These are phyloP conservation scores for Cottus gobio DNA, from an alignment of 2,113 vertebrate genomes.

Conservation along the genomic window DNA sequence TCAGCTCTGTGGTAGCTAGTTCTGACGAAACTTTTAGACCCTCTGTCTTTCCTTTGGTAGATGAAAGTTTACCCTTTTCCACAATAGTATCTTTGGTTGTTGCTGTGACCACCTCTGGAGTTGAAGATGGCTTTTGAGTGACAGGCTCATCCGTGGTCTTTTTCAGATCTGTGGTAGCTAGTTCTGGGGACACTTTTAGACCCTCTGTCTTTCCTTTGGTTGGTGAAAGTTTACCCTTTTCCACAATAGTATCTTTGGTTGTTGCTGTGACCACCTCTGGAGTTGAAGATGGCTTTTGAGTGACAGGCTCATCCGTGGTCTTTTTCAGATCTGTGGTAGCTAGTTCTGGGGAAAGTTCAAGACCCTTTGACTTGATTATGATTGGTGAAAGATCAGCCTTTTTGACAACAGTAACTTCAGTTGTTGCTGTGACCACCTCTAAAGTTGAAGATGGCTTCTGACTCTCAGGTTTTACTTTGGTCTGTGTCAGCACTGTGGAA, in stretches of 20 bases:
- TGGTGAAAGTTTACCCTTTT: neutral
- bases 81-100: neutral
- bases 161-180: neutral
- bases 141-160: neutral
- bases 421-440: neutral
- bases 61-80: slow-evolving; percentile 14
- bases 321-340: too few species aligned
- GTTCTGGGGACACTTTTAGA: neutral
- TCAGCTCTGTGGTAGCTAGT: neutral
- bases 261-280: neutral
- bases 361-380: neutral
- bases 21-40: neutral
- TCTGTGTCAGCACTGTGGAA: neutral
- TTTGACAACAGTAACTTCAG: neutral
- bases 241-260: neutral
- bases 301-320: too few species aligned
- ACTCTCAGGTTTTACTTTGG: neutral
- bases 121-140: neutral
- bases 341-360: too few species aligned
- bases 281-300: too few species aligned
- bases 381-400: neutral
- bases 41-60: neutral
- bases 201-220: neutral
- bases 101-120: too few species aligned
- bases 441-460: neutral